Base-by-base conservation (phyloP, 2,113 vertebrate genomes). In the Zosterops lateralis region DNA sequence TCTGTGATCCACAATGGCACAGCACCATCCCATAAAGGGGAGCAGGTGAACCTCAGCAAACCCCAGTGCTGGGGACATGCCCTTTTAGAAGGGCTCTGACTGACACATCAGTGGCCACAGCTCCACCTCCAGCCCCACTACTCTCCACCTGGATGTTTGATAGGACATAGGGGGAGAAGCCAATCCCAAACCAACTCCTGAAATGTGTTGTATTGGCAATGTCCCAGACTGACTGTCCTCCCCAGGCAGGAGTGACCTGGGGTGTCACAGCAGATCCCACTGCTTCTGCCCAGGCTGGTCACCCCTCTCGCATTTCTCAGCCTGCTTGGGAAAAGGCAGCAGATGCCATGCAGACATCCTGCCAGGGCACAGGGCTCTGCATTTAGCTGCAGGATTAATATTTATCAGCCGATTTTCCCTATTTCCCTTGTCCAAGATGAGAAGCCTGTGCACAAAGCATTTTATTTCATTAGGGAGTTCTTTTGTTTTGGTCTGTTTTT, bases 401-500 rank as follows among this genome's bases (percentile, higher is more conserved):
- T 92, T 93, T 89, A 38, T 93, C 60, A 90, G 47, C 36, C 7
- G 1, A 4, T 61, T 79, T 75, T 71, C 32, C 47, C 20, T 66
- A 21, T 87, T 83, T 31, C 22, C 87, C 18, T 62, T 73, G 51
- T 90, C 45, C 44, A 48, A 92, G 47, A 51, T 29, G n/a, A 86
- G 47, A 94, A 77, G 79, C 36, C 48, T 90, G 58, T 45, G 14
- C 72, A 77, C 32, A 71, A 92, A 75, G 5, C 32, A 32, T 89
- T 83, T 88, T 77, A 88, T 93, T 92, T 89, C 56, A 64, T 94
- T 81, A 60, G 76, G 36, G 75, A 92, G 3, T 74, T 86, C 53
- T 84, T 94, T 95, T 86, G 72, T 56, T 96, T 78, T 68, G 40
- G 14, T 92, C 74, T 79, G 44, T 10, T 73, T 89, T 92, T 89